Evolutionary conservation across 2,797 vertebrate genomes (phyloP), one percentile per base, ranked within the genome.

Genomic region (Aotus griseimembra): DNA sequence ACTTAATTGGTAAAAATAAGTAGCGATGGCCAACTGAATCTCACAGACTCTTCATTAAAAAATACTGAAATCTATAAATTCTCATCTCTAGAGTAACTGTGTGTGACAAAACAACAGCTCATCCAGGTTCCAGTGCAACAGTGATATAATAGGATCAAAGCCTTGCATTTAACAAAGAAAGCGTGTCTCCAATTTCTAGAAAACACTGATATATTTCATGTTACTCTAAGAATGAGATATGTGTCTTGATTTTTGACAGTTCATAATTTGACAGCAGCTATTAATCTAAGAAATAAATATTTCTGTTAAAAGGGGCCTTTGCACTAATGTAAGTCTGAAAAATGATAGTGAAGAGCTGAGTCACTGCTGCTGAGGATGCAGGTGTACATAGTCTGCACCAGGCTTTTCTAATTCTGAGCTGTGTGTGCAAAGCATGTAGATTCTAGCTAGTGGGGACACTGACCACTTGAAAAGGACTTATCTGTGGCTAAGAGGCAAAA

Each of bases 1-100:
- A 90, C 14, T 79, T 92, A 86, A 44, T n/a, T 93, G 46, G 73
- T 79, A 88, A 82, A 94, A 89, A 76, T 81, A 90, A 96, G 75
- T 44, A 94, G 67, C n/a, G 83, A 22, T 48, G 30, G 24, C 28
- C 14, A 79, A 52, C 55, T 33, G n/a, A 94, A 92, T 82, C 36
- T 50, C 2, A 93, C 50, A 41, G n/a, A 77, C 10, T 73, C 15
- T 81, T 91, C 57, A 73, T 48, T 90, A 84, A 57, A 83, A 73
- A 84, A 64, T 88, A 19, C 36, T 48, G 10, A 46, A 84, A 57
- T 90, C 19, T 81, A 12, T 41, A 84, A 64, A 7, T 90, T 28
- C 33, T 46, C 75, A 41, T 92, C 36, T 58, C 33, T 76, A 11
- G 24, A 61, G 33, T 95, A 64, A 73, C 30, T 10, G 2, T 55